phyloP scores from a whole-genome alignment of 1,140 invertebrate species.

The Diachasma alloeum region DNA sequence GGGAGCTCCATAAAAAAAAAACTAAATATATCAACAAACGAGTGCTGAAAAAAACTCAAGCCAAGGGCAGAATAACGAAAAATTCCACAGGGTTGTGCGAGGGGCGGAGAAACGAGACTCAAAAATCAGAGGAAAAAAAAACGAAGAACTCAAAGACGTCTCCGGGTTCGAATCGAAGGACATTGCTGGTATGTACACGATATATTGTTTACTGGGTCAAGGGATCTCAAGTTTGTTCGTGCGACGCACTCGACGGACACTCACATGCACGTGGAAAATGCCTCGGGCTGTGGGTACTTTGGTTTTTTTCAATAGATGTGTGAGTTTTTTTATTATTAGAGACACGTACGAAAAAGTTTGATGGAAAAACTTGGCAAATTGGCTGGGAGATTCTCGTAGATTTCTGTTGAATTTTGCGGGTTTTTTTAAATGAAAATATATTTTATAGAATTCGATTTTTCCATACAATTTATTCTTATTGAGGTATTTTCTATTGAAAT shows the following conservation, averaged over 20 bases:
- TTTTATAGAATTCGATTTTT: too few species aligned
- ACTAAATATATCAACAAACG: background rate
- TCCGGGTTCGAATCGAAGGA: conserved; percentile 27
- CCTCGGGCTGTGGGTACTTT: background rate
- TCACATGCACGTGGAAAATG: background rate
- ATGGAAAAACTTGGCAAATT: too few species aligned
- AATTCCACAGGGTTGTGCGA: background rate
- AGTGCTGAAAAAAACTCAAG: background rate
- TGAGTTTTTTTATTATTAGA: too few species aligned
- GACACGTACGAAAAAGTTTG: too few species aligned
- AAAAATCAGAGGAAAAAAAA: background rate
- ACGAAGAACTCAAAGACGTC: background rate
- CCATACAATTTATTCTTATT: too few species aligned
- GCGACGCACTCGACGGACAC: conserved; percentile 7
- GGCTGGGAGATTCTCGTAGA: too few species aligned
- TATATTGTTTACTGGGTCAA: conserved; percentile 31
- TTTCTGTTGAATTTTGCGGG: too few species aligned
- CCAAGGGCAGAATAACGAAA: background rate
- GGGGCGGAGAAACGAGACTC: background rate
- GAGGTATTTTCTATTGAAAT: too few species aligned
- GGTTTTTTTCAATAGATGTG: background rate
- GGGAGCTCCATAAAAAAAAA: background rate
- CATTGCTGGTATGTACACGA: conserved; percentile 14
- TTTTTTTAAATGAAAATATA: too few species aligned
- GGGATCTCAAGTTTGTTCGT: conserved; percentile 31